Conservation (phyloP, 2,797 vertebrate genomes). For the Lepidocolaptes lacrymiger region DNA sequence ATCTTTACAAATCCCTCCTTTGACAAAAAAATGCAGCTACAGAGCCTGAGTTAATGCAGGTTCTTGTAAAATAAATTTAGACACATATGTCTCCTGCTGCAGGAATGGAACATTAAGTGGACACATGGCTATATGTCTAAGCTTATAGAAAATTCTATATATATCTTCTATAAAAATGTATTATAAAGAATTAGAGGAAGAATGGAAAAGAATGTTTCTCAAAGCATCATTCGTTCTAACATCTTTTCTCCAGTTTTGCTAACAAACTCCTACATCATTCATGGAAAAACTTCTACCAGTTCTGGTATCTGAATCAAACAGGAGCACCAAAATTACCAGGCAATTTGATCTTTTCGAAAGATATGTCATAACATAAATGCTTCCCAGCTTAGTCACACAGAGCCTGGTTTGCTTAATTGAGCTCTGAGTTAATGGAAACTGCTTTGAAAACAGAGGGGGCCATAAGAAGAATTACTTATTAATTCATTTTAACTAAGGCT, state of each 20-base stretch:
- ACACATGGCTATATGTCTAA: not conserved
- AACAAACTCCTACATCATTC: not conserved
- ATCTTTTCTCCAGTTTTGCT: not conserved
- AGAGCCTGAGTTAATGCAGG: not conserved
- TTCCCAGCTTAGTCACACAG: not conserved
- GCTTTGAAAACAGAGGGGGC: not conserved
- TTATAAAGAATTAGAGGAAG: not conserved
- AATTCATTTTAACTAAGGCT: not conserved
- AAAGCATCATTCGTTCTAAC: not conserved
- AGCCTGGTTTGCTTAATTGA: not conserved
- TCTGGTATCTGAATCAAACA: not conserved
- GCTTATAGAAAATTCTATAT: not conserved
- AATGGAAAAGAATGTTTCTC: not conserved
- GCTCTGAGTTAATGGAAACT: not conserved
- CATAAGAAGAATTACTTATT: not conserved
- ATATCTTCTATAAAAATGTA: not conserved
- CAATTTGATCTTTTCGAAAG: not conserved
- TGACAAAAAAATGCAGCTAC: not conserved
- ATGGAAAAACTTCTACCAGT: not conserved
- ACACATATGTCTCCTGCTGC: not conserved
- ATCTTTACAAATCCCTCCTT: not conserved
- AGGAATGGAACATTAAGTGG: not conserved
- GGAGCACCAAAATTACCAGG: not conserved
- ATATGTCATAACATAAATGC: not conserved
- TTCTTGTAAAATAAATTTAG: not conserved